Evolutionary conservation across 2,888 invertebrate genomes (phyloP), one percentile per base, ranked within the genome.

Genomic region (Mesorhabditis spiculigera): DNA sequence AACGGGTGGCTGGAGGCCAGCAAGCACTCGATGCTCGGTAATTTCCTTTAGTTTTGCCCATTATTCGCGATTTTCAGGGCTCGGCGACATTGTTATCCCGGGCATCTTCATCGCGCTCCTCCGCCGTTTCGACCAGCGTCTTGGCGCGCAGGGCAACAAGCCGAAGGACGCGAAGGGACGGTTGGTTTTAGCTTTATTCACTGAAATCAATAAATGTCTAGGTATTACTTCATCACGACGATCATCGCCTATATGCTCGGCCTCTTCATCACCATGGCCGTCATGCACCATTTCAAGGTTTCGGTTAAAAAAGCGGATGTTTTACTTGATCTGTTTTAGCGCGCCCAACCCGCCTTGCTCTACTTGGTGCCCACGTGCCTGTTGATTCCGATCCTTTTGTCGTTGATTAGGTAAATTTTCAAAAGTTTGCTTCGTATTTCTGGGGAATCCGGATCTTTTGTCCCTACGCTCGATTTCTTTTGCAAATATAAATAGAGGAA

Each of bases 41-140:
- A 8, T 63, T 45, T 43, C 4, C 8, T 16, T 28, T 16, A 13
- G 10, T 45, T 4, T 43, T 63, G 50, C 13, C 44, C 13, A 50
- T 13, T 58, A 5, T 63, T 28, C 41, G 10, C n/a, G n/a, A n/a
- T 61, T 62, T 69, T 66, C 61, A 81, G 81, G 83, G 0, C 90
- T 99, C 10, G 98, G 98, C 4, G 98, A 99, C 87, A 97, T 99
- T 83, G 98, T 99, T 45, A 93, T 99, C 78, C 98, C 98, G 4
- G 98, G 98, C 77, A 96, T 98, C 86, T 99, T 99, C 88, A 96
- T 99, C 83, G 97, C 98, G 0, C 90, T 99, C 43, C 89, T 99
- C 65, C 90, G 97, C 66, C 91, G 98, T 78, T 99, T 95, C 88
- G 98, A 99, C 70, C 70, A 80, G 58, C 63, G 78, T n/a, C 75